Base-by-base conservation (phyloP, 2,888 invertebrate genomes). In the Ethmia dodecea region DNA sequence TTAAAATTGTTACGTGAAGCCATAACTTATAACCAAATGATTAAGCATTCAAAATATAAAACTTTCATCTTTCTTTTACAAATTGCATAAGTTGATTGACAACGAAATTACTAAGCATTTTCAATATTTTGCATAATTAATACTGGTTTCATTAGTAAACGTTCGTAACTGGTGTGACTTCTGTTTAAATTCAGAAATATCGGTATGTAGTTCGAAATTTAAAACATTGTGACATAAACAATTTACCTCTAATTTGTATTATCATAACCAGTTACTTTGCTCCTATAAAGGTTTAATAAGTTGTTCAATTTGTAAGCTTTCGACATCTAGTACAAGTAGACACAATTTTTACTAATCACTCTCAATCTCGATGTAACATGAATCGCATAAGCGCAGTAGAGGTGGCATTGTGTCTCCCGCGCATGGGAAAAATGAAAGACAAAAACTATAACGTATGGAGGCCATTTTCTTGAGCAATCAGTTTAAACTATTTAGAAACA, bases 401-500 rank as follows among this genome's bases (percentile, higher is more conserved):
- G 12, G 14, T 28, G 14, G 25, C 10, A n/a, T 25, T 3, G 4
- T 25, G 8, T 8, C 5, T n/a, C n/a, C n/a, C 25, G 25, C 25
- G 5, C 24, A 31, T 31, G 31, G 31, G 31, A 31, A 33, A 27
- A 20, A 33, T n/a, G 9, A 9, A 8, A 8, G 26, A 13, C 27
- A 26, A 32, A 26, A 20, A 9, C 14, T 3, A 26, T 15, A 16
- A 10, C 10, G 10, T 11, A 27, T 13, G 18, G 28, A 16, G 18
- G 33, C 16, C 10, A 16, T 26, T 33, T 31, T 32, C 28, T 28
- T 18, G 13, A 28, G 33, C 27, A 20, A 28, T 11, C 8, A 10
- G 9, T 5, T n/a, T 13, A 9, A 30, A 30, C 30, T 26, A 49
- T 50, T 59, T 50, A 50, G 52, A 55, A 63, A 62, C 52, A 12